These are phyloP conservation scores for Saccostrea echinata DNA, from an alignment of 1,140 invertebrate genomes.

Conservation along the genomic window DNA sequence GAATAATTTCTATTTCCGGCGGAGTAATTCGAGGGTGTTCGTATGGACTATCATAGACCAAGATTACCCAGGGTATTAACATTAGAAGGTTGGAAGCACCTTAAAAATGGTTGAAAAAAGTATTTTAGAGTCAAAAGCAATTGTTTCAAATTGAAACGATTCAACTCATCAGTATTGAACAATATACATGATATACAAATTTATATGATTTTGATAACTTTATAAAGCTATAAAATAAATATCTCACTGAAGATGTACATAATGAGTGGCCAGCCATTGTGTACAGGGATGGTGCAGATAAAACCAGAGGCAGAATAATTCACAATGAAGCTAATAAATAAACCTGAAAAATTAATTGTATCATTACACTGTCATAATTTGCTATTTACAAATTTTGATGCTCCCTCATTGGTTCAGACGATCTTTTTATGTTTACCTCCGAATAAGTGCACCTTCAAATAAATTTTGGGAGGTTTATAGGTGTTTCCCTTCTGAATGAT, in stretches of 20 bases:
- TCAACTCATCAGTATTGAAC: too few relatives aligned
- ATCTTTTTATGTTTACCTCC: too few relatives aligned
- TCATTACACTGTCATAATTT: too few relatives aligned
- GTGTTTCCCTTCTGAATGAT: too few relatives aligned
- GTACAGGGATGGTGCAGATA: conserved; percentile 49
- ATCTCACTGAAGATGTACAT: conserved; percentile 60
- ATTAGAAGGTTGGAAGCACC: conserved; percentile 33
- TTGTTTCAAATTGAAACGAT: too few relatives aligned
- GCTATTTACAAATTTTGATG: too few relatives aligned
- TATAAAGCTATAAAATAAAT: not conserved
- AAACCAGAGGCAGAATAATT: conserved; percentile 49
- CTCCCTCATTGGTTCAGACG: too few relatives aligned
- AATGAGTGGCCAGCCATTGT: conserved; percentile 60
- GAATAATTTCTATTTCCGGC: conserved; percentile 28
- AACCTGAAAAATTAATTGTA: conserved; percentile 42
- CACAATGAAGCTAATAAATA: conserved; percentile 50
- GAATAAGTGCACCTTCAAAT: too few relatives aligned
- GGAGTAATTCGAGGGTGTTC: conserved; percentile 45
- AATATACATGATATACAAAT: not conserved
- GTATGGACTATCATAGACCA: conserved; percentile 51
- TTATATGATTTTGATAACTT: not conserved
- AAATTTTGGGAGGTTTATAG: too few relatives aligned
- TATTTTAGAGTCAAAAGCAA: too few relatives aligned
- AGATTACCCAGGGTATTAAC: conserved; percentile 41
- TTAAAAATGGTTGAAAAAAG: not conserved